Percentiles rank a stretch among this genome's conserved stretches.
These are phyloP conservation scores for Cacoxenus indagator DNA, from an alignment of 2,888 invertebrate species.

Conservation along the genomic window DNA sequence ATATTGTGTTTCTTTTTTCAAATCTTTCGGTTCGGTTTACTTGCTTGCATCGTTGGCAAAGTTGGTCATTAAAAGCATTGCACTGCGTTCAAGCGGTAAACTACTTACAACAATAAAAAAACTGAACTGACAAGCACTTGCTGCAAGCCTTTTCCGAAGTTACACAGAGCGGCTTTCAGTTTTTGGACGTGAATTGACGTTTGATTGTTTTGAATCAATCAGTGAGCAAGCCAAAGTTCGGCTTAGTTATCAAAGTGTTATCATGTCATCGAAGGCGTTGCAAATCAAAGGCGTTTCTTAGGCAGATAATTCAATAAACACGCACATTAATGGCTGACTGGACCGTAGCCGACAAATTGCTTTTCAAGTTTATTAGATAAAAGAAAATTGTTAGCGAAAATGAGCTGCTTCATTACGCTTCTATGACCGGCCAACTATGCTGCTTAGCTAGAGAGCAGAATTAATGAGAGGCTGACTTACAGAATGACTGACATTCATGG, in stretches of 20 bases:
- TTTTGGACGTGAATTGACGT: neutral
- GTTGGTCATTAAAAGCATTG: constrained; percentile 11
- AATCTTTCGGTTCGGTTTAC: neutral
- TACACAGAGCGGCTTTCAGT: neutral
- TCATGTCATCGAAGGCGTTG: neutral
- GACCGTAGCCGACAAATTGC: neutral
- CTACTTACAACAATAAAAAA: constrained; percentile 2
- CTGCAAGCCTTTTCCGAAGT: neutral
- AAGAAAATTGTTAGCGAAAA: neutral
- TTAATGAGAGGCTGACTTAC: neutral
- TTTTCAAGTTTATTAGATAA: neutral
- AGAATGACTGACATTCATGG: neutral
- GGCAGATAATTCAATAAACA: neutral
- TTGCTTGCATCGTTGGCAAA: neutral
- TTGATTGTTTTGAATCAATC: neutral
- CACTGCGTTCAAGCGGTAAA: constrained; percentile 13
- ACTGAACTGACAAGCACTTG: neutral
- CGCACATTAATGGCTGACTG: neutral
- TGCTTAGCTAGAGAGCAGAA: neutral
- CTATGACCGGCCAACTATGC: neutral
- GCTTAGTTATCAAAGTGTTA: neutral
- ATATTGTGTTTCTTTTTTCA: neutral
- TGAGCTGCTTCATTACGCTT: neutral
- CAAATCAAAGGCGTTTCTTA: neutral
- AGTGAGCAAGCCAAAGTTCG: neutral